Percentiles rank a stretch among this genome's conserved stretches.
phyloP scores from a whole-genome alignment of 2,888 invertebrate genomes.

The Metellina segmentata region DNA sequence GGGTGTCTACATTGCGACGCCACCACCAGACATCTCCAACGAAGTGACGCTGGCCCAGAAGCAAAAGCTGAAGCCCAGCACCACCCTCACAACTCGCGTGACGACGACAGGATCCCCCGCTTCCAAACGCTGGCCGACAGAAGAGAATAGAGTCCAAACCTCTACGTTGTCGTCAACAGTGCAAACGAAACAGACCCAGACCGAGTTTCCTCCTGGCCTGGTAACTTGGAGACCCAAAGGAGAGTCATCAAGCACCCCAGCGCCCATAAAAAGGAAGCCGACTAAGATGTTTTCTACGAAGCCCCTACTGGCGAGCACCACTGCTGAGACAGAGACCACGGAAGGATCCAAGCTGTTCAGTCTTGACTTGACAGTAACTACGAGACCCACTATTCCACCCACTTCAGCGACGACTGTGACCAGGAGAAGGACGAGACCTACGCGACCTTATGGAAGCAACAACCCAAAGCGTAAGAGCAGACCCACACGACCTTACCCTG shows the following conservation, averaged over 20 bases:
- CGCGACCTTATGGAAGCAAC: conserved; percentile 47
- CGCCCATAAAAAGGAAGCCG: conserved; percentile 52
- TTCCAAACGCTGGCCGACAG: background rate
- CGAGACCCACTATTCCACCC: conserved; percentile 9
- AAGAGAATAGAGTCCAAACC: background rate
- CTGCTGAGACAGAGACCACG: background rate
- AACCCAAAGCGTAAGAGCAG: conserved; percentile 48
- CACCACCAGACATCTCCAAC: conserved; percentile 32
- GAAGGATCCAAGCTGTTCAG: background rate
- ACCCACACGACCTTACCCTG: conserved; percentile 52
- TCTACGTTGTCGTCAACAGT: background rate
- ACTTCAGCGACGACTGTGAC: conserved; percentile 37
- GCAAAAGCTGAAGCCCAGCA: conserved; percentile 30
- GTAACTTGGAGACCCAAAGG: conserved; percentile 63
- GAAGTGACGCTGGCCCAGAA: conserved; percentile 55
- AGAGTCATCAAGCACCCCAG: background rate
- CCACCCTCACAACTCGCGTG: background rate
- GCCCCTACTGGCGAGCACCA: conserved; percentile 57
- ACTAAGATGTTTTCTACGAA: conserved; percentile 63
- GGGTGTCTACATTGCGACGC: conserved; percentile 56
- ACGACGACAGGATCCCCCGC: conserved; percentile 1
- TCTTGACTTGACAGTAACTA: background rate
- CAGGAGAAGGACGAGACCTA: conserved; percentile 59
- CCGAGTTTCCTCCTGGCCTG: conserved; percentile 67
- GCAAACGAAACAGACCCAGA: background rate